Conservation (phyloP, 2,888 invertebrate genomes). For the Cantharis rufa region DNA sequence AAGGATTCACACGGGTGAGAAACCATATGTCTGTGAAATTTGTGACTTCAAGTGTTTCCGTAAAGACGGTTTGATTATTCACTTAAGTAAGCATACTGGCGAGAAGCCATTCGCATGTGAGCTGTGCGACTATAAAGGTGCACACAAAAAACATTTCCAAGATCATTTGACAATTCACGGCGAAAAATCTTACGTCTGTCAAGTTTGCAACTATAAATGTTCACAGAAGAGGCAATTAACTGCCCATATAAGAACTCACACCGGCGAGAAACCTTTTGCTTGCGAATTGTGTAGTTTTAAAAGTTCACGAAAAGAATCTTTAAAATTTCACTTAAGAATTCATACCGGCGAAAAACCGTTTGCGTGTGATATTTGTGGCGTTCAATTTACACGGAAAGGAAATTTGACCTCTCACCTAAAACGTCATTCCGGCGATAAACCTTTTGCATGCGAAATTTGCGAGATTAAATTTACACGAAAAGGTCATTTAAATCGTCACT, state of each 20-base stretch:
- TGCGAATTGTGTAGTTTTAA: not conserved
- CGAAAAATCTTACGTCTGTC: not conserved
- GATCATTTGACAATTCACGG: not conserved
- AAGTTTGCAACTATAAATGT: not conserved
- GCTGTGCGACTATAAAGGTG: not conserved
- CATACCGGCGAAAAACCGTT: not conserved
- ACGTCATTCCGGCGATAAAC: not conserved
- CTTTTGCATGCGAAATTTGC: not conserved
- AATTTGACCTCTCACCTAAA: not conserved
- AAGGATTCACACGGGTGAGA: not conserved
- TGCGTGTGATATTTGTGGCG: not conserved
- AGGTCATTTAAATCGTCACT: not conserved
- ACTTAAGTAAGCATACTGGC: not conserved
- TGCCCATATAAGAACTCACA: not conserved
- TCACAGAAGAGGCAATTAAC: not conserved
- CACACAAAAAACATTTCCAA: not conserved
- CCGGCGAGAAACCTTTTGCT: not conserved
- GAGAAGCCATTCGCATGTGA: not conserved
- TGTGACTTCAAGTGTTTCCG: not conserved
- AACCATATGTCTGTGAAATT: not conserved
- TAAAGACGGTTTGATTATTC: not conserved
- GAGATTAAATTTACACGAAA: not conserved
- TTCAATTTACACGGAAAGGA: not conserved
- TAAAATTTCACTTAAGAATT: not conserved
- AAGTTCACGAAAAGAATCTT: not conserved